These are phyloP conservation scores for Parapsyche elsis DNA, from an alignment of 1,140 invertebrate species.

Conservation along the genomic window DNA sequence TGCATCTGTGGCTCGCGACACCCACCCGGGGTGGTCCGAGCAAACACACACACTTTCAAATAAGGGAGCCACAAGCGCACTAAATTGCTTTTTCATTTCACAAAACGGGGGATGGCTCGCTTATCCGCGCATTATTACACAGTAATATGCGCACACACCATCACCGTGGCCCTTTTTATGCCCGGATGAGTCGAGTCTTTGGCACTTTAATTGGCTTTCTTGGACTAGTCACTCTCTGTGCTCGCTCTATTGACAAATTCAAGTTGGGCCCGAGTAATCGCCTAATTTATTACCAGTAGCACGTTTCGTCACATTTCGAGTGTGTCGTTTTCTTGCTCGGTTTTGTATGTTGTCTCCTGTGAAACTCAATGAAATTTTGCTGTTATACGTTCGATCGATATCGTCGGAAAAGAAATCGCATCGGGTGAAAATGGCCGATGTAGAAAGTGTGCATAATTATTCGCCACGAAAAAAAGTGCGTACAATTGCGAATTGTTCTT, in stretches of 20 bases:
- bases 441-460: conserved; percentile 4
- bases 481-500: neutral
- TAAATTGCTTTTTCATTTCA: conserved; percentile 39
- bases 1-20: conserved; percentile 38
- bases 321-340: too few species aligned
- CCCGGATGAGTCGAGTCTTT: neutral
- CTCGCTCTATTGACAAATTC: too few species aligned
- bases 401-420: neutral
- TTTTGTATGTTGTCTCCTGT: too few species aligned
- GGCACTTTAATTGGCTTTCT: conserved; percentile 3
- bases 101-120: neutral
- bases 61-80: conserved; percentile 12
- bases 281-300: too few species aligned
- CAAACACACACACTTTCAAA: conserved; percentile 12
- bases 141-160: neutral
- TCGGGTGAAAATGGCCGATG: neutral
- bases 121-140: neutral
- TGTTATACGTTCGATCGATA: neutral
- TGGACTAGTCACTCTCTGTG: too few species aligned
- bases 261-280: too few species aligned
- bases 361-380: too few species aligned
- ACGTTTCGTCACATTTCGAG: too few species aligned
- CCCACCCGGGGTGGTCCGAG: conserved; percentile 49
- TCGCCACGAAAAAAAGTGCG: neutral
- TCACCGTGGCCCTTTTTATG: neutral